Evolutionary conservation across 1,140 invertebrate genomes (phyloP), one percentile per base, ranked within the genome.

Genomic region (Contarinia nasturtii): DNA sequence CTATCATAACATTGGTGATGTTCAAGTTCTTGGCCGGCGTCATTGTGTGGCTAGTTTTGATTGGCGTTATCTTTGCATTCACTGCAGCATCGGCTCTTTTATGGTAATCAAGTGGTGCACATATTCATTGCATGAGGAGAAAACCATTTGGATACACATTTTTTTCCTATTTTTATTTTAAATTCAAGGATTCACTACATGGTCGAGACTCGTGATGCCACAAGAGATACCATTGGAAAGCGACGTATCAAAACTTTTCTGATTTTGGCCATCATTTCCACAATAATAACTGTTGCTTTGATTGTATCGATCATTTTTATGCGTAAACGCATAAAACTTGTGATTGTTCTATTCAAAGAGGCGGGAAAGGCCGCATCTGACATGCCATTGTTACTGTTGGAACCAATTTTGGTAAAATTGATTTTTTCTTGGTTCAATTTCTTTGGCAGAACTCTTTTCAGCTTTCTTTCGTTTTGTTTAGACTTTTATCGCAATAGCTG

Each of bases 361-460:
- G 77, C 83, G 17, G 82, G 81, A 44, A 80, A 79, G 61, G 81
- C 80, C 8, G 64, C 86, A 11, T 62, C 63, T 18, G 60, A 71
- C 4, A 81, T 86, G 73, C 83, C 84, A 2, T 57, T 73, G 3
- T 59, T 87, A n/a, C 63, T 86, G 15, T 54, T 85, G n/a, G 78
- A 85, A 63, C 83, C 84, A 11, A 48, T 86, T 47, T 70, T 77
- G 60, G 79, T 80, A 67, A 33, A 34, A 33, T n/a, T 17, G 22
- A 48, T 11, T 41, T 42, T 21, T 41, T 33, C 33, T 38, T 41
- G 27, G 17, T 49, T 49, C 33, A 45, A 48, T 37, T 48, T 3
- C 3, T 5, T 5, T 27, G 27, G 4, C 27, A 27, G 27, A 20
- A n/a, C n/a, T n/a, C n/a, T 33, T n/a, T 17, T 37, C 27, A 27